phyloP scores from a whole-genome alignment of 2,797 vertebrate species.

The Chelonia mydas region DNA sequence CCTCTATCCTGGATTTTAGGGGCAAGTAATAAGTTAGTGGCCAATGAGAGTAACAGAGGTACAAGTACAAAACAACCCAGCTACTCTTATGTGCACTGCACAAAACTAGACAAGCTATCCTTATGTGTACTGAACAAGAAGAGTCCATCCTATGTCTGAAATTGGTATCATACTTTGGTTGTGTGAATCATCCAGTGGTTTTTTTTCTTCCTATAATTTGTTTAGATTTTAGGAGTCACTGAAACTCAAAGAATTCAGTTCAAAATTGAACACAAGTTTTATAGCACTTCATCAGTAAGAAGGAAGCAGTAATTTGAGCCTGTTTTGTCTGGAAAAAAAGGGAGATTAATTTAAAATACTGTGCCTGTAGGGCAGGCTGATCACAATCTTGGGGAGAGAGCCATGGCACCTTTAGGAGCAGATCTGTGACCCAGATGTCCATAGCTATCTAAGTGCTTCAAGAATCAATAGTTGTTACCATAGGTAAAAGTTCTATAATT shows the following conservation, averaged over 20 bases:
- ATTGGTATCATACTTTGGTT: neutral
- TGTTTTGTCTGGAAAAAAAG: neutral
- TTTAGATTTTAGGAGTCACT: neutral
- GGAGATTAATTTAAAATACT: neutral
- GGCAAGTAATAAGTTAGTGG: neutral
- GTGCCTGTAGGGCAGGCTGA: neutral
- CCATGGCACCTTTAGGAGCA: neutral
- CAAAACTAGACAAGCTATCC: no score
- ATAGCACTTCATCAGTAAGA: neutral
- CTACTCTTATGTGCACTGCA: neutral
- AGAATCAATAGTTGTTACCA: neutral
- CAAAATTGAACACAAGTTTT: neutral
- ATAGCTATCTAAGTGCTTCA: fast-evolving
- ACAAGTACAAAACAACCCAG: neutral
- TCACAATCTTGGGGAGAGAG: neutral
- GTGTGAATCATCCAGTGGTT: fast-evolving
- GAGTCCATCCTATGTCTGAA: neutral
- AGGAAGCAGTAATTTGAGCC: neutral
- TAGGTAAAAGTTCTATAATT: neutral
- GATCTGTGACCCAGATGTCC: neutral
- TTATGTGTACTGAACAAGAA: fast-evolving
- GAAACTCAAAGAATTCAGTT: neutral
- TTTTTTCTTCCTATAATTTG: neutral
- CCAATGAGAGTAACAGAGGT: fast-evolving
- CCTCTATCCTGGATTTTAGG: neutral